A percentile compares a stretch with the other conserved stretches of the same genome.
Evolutionary conservation across 1,140 invertebrate genomes (phyloP).

Genomic region (Marisa cornuarietis): DNA sequence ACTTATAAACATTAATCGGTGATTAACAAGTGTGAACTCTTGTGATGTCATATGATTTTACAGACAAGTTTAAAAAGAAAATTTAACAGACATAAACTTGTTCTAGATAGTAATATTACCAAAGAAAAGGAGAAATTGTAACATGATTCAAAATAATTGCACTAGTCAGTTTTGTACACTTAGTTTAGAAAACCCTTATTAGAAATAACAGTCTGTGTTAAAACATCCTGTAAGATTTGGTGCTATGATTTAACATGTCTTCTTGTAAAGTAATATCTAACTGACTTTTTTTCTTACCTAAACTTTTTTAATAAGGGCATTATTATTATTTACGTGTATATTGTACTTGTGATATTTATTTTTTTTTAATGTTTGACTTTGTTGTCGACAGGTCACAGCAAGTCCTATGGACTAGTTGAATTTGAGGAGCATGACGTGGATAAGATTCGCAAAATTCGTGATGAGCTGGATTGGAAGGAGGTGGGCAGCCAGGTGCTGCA

Average conservation of each 20-base stretch:
- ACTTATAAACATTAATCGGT: neutral
- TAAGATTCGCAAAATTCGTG: constrained; percentile 64
- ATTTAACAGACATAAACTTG: neutral
- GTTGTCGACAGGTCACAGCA: constrained; percentile 64
- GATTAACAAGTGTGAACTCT: neutral
- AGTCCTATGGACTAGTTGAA: constrained; percentile 74
- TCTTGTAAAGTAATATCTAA: neutral
- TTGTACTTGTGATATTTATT: neutral
- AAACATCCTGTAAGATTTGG: too few relatives aligned
- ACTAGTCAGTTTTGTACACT: too few relatives aligned
- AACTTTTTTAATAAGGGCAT: too few relatives aligned
- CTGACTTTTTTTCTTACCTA: neutral
- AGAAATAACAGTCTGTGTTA: too few relatives aligned
- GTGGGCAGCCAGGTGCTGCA: constrained; percentile 65
- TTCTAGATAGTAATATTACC: neutral
- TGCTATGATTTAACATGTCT: too few relatives aligned
- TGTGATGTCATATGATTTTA: neutral
- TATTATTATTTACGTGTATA: neutral
- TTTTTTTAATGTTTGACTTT: neutral
- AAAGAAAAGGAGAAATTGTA: too few relatives aligned
- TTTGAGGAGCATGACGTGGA: constrained; percentile 65
- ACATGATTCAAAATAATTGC: too few relatives aligned
- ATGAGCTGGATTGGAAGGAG: constrained; percentile 67
- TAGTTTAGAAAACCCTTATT: too few relatives aligned
- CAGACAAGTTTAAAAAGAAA: neutral